phyloP scores from a whole-genome alignment of 1,140 invertebrate species.

The Megalopta genalis region DNA sequence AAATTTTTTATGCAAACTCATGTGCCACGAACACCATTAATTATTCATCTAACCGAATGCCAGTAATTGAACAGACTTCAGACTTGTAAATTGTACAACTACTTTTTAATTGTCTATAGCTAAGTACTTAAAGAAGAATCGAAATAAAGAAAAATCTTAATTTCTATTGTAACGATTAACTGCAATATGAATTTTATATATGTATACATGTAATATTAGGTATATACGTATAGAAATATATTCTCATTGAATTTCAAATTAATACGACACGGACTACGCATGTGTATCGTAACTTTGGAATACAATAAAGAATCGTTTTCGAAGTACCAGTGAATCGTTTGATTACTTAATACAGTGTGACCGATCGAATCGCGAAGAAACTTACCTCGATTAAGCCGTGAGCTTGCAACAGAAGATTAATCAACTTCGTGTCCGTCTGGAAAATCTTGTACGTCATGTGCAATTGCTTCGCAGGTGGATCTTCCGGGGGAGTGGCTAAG shows the following conservation, averaged over 20 bases:
- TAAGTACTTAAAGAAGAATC: conserved; percentile 27
- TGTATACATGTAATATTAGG: too few species aligned
- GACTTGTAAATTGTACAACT: background rate
- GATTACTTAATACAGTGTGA: background rate
- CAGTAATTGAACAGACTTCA: conserved; percentile 8
- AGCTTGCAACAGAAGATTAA: conserved; percentile 86
- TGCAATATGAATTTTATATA: background rate
- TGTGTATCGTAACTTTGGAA: background rate
- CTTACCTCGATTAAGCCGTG: conserved; percentile 87
- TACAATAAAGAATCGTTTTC: conserved; percentile 2
- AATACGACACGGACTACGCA: background rate
- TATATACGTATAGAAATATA: too few species aligned
- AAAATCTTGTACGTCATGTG: conserved; percentile 90
- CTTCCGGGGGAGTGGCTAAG: conserved; percentile 75
- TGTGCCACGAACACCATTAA: background rate
- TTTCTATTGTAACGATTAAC: background rate
- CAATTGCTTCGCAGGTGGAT: conserved; percentile 84
- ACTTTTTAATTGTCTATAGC: background rate
- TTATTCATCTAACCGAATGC: background rate
- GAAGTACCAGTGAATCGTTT: background rate
- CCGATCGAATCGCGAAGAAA: conserved; percentile 30
- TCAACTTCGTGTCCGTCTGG: conserved; percentile 89
- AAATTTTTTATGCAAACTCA: conserved; percentile 1
- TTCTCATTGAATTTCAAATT: conserved; percentile 1
- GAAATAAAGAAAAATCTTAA: background rate